Conservation (phyloP, 2,113 vertebrate species). For the mouse (Mus musculus) region DNA sequence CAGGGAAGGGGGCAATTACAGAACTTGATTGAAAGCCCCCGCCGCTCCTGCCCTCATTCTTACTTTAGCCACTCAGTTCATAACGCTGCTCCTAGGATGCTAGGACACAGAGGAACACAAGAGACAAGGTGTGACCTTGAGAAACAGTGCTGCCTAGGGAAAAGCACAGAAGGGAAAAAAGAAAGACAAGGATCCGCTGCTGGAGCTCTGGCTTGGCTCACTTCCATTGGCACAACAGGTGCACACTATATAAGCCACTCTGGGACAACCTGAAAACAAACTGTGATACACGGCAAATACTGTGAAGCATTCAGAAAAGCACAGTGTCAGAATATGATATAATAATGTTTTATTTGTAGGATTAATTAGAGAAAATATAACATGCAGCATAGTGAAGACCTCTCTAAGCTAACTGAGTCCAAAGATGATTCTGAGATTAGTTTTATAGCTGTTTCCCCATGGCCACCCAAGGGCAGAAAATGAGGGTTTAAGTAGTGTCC, state of each 20-base stretch:
- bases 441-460: neutral
- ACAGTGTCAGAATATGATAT: neutral
- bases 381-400: neutral
- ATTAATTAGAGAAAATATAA: conserved; percentile 1
- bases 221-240: neutral
- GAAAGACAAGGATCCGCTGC: neutral
- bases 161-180: neutral
- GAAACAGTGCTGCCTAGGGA: neutral
- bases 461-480: neutral
- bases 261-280: neutral
- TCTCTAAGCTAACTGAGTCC: conserved; percentile 32
- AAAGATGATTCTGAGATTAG: neutral
- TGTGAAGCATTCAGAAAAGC: neutral
- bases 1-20: conserved; percentile 27
- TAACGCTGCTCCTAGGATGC: neutral
- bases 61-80: conserved; percentile 6
- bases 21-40: neutral
- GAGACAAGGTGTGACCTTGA: conserved; percentile 45
- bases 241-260: neutral
- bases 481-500: neutral
- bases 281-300: neutral
- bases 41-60: neutral
- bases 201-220: neutral
- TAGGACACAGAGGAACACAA: conserved; percentile 37
- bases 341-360: neutral